Conservation (phyloP, 2,113 vertebrate genomes). For the Psephotus haematonotus region DNA sequence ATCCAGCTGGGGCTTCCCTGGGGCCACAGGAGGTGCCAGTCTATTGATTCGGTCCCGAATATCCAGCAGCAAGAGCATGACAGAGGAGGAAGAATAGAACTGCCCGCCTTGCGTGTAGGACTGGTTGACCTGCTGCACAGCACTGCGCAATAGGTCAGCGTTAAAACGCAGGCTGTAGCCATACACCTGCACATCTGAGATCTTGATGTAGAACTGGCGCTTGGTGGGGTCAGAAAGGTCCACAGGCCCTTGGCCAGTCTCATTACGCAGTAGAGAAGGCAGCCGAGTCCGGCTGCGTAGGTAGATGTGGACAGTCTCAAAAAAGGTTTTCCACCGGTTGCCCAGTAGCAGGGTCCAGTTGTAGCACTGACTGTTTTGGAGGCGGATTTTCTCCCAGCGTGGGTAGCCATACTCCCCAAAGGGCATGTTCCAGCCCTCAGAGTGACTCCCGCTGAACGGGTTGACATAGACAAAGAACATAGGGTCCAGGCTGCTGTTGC, state of each 20-base stretch:
- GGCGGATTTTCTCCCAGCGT: slow-evolving; percentile 93
- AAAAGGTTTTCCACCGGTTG: slow-evolving; percentile 99
- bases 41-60: slow-evolving; percentile 98
- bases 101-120: slow-evolving; percentile 96
- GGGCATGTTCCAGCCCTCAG: slow-evolving; percentile 99
- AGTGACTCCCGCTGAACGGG: slow-evolving; percentile 98
- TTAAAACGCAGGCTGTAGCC: slow-evolving; percentile 98
- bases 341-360: slow-evolving; percentile 98
- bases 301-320: slow-evolving; percentile 99
- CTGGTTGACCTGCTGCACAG: slow-evolving; percentile 98
- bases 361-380: slow-evolving; percentile 97
- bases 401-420: slow-evolving; percentile 97
- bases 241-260: slow-evolving; percentile 94
- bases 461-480: slow-evolving; percentile 99
- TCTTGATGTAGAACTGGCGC: slow-evolving; percentile 98
- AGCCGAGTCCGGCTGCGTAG: slow-evolving; percentile 96
- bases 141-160: slow-evolving; percentile 92
- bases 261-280: slow-evolving; percentile 90
- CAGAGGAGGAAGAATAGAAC: slow-evolving; percentile 96
- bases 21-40: slow-evolving; percentile 92
- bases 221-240: slow-evolving; percentile 96
- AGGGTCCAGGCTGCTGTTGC: slow-evolving; percentile 97
- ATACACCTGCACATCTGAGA: slow-evolving; percentile 97
- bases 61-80: slow-evolving; percentile 97
- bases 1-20: slow-evolving; percentile 96